Conservation (phyloP, 2,888 invertebrate genomes). For the Tenthredo notha region DNA sequence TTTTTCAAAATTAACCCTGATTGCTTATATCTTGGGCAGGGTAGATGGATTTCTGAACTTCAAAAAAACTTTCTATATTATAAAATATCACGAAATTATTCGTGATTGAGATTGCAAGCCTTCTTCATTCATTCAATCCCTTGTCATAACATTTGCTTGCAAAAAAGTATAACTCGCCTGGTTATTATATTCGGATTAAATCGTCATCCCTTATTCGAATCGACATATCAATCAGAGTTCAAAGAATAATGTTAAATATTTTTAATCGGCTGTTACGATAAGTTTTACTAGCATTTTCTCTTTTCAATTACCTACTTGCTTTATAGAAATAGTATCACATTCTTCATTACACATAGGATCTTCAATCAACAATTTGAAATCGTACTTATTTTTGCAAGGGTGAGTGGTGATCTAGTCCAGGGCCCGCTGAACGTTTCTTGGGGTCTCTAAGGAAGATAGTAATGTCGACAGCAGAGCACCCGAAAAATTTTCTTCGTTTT, state of each 20-base stretch:
- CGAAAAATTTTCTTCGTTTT: conserved; percentile 58
- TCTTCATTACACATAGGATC: neutral
- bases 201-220: neutral
- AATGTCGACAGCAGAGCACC: conserved; percentile 60
- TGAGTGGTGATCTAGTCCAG: conserved; percentile 60
- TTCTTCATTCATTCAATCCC: neutral
- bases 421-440: conserved; percentile 59
- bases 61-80: neutral
- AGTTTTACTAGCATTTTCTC: neutral
- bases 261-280: neutral
- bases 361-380: neutral
- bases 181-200: neutral
- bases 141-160: neutral
- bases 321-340: neutral
- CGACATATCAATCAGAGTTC: neutral
- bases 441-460: conserved; percentile 58
- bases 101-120: neutral
- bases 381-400: conserved; percentile 47
- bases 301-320: neutral
- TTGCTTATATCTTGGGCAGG: neutral
- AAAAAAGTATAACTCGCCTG: neutral
- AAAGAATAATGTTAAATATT: neutral
- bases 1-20: neutral
- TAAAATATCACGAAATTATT: neutral
- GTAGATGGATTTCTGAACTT: neutral